Evolutionary conservation across 2,113 vertebrate species (phyloP).

Genomic region (Rhinoderma darwinii): DNA sequence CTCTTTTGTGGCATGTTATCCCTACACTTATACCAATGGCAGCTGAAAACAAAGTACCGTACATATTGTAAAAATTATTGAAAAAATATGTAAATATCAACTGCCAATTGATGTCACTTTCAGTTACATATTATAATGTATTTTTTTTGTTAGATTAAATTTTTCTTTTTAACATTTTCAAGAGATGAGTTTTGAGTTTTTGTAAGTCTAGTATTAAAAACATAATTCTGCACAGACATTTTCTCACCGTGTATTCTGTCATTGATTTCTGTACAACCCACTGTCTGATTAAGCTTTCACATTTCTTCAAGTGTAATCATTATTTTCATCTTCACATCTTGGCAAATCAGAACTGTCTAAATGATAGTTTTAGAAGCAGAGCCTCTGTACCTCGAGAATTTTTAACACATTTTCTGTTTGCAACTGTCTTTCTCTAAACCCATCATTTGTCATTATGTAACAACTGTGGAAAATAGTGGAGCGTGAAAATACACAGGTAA

Average conservation of each 20-base stretch:
- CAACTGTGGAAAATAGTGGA: background rate
- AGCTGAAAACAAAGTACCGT: background rate
- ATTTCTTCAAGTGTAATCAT: conserved; percentile 43
- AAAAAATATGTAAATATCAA: background rate
- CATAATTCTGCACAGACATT: background rate
- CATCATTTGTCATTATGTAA: conserved; percentile 21
- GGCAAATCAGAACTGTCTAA: conserved; percentile 14
- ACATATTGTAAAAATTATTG: background rate
- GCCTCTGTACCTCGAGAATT: background rate
- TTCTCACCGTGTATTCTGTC: conserved; percentile 3
- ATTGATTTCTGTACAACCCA: conserved; percentile 16
- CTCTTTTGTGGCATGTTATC: background rate
- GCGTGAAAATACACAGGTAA: background rate
- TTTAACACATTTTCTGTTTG: conserved; percentile 16
- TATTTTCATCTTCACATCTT: conserved; percentile 31
- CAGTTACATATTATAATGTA: background rate
- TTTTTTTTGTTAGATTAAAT: background rate
- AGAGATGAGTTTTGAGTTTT: background rate
- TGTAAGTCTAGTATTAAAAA: background rate
- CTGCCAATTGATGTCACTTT: background rate
- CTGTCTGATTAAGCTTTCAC: conserved; percentile 22
- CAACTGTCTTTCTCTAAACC: background rate
- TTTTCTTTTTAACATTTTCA: background rate
- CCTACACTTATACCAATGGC: too few relatives aligned
- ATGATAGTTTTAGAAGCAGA: conserved; percentile 10